Conservation (phyloP, 2,888 invertebrate species). For the Periphyllus acericola region DNA sequence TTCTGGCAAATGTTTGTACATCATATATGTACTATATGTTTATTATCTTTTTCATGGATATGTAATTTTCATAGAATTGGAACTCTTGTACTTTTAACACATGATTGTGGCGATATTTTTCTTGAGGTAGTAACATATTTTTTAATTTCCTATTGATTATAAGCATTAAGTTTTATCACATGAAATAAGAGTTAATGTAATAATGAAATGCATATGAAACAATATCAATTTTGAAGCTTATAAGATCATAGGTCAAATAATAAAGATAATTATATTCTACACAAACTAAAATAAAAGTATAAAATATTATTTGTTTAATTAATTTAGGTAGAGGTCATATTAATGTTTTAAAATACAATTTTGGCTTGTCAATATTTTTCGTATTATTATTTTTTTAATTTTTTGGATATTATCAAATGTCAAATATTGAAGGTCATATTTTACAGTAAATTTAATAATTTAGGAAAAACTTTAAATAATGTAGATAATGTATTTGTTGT, state of each 20-base stretch:
- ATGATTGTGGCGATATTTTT: conserved; percentile 91
- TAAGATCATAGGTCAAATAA: conserved; percentile 39
- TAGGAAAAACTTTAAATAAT: background rate
- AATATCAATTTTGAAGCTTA: conserved; percentile 4
- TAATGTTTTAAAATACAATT: conserved; percentile 12
- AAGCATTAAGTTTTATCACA: conserved; percentile 10
- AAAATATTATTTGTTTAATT: conserved; percentile 41
- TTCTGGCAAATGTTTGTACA: conserved; percentile 99
- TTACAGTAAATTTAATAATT: background rate
- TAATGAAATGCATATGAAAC: background rate
- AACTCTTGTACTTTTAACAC: conserved; percentile 85
- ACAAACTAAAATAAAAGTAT: conserved; percentile 16
- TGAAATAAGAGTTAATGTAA: conserved; percentile 9
- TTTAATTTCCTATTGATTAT: background rate
- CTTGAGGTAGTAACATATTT: conserved; percentile 77
- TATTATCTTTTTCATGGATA: conserved; percentile 94
- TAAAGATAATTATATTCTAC: conserved; percentile 37
- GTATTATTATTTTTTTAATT: background rate
- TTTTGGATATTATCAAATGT: conserved; percentile 26
- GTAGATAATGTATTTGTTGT: conserved; percentile 16
- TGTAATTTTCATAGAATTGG: conserved; percentile 93
- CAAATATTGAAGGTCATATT: conserved; percentile 55
- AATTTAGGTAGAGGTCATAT: conserved; percentile 44
- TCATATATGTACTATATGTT: conserved; percentile 90
- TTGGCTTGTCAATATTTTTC: conserved; percentile 9